phyloP scores from a whole-genome alignment of 2,888 invertebrate genomes.

The Phorcus lineatus region DNA sequence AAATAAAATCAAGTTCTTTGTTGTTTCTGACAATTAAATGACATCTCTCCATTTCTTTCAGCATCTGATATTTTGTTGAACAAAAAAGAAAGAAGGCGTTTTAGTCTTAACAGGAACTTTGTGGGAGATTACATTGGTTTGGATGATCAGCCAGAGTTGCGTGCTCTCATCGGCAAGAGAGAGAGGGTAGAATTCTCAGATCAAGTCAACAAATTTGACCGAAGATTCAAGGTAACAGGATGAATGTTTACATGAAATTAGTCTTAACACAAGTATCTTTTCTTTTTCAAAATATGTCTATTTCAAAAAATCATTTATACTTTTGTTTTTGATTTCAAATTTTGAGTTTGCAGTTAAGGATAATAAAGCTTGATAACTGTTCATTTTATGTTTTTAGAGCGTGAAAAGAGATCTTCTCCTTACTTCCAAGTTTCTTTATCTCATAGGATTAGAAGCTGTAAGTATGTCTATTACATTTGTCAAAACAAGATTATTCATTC shows the following conservation, averaged over 20 bases:
- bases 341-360: no score
- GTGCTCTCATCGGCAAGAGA: slow-evolving; percentile 80
- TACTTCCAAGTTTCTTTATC: slow-evolving; percentile 79
- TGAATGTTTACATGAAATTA: background rate
- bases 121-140: slow-evolving; percentile 84
- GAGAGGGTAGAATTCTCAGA: slow-evolving; percentile 83
- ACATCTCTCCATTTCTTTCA: slow-evolving; percentile 42
- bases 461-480: slow-evolving; percentile 31
- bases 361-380: no score
- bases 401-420: slow-evolving; percentile 81
- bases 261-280: background rate
- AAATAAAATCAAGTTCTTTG: no score
- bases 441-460: slow-evolving; percentile 81
- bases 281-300: no score
- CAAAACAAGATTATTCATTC: no score
- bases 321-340: no score
- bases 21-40: no score
- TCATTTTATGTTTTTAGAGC: slow-evolving; percentile 71
- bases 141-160: slow-evolving; percentile 80
- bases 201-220: slow-evolving; percentile 82
- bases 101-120: slow-evolving; percentile 82
- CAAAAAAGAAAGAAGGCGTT: slow-evolving; percentile 81
- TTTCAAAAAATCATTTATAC: no score
- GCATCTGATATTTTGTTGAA: slow-evolving; percentile 77
- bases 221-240: slow-evolving; percentile 80